phyloP scores from a whole-genome alignment of 2,113 vertebrate species.

The Pao palembangensis region DNA sequence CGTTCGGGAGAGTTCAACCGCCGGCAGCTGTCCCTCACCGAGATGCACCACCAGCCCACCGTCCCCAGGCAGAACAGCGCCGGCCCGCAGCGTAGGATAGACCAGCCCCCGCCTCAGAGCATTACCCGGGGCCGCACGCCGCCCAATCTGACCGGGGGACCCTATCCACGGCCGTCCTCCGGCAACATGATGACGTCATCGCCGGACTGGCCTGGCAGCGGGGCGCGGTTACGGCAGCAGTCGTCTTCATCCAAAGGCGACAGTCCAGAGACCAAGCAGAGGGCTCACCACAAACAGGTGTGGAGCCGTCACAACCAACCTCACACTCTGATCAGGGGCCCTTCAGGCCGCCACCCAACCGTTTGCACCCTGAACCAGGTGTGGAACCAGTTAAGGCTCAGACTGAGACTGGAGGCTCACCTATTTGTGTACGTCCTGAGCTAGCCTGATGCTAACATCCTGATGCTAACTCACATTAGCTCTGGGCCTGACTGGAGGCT shows the following conservation, averaged over 20 bases:
- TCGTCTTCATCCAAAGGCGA: slow-evolving; percentile 94
- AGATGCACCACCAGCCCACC: slow-evolving; percentile 81
- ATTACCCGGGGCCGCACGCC: slow-evolving; percentile 86
- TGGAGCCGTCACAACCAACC: slow-evolving; percentile 12
- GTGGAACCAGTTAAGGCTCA: too few species aligned
- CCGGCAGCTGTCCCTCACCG: slow-evolving; percentile 87
- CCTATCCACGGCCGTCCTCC: slow-evolving; percentile 86
- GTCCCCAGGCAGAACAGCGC: slow-evolving; percentile 90
- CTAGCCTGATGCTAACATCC: too few species aligned
- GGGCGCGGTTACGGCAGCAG: slow-evolving; percentile 88
- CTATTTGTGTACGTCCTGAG: too few species aligned
- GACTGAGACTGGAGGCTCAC: too few species aligned
- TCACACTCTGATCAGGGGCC: background rate
- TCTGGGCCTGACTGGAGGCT: background rate
- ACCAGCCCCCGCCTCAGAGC: slow-evolving; percentile 84
- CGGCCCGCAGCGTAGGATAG: slow-evolving; percentile 90
- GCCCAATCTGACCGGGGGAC: slow-evolving; percentile 81
- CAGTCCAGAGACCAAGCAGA: slow-evolving; percentile 93
- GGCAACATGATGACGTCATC: slow-evolving; percentile 88
- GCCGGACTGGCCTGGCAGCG: slow-evolving; percentile 87
- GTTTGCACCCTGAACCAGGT: too few species aligned
- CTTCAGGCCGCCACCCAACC: background rate
- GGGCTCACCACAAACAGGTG: slow-evolving; percentile 91
- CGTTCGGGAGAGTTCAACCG: slow-evolving; percentile 87
- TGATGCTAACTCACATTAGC: too few species aligned